Conservation (phyloP, 2,797 vertebrate genomes). For the Cossypha niveicapilla region DNA sequence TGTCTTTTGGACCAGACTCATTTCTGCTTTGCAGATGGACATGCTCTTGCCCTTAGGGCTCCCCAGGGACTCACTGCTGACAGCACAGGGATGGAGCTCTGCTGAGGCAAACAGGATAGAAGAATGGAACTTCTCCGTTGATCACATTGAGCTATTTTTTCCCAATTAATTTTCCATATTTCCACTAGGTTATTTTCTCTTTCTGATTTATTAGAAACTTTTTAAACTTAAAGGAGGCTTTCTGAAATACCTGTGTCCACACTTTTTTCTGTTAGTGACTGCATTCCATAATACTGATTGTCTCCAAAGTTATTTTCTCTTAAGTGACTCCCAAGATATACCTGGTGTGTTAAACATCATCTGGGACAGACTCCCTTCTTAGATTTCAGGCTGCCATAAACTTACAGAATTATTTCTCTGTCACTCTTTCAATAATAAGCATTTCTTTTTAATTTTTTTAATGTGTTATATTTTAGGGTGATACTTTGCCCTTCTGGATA, state of each 20-base stretch:
- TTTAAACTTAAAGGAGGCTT: neutral
- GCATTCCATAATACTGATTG: neutral
- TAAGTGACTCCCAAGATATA: neutral
- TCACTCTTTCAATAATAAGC: neutral
- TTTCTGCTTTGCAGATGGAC: conserved; percentile 13
- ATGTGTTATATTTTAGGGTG: neutral
- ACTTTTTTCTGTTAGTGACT: neutral
- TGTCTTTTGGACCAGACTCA: neutral
- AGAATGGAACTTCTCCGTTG: neutral
- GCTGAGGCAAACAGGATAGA: neutral
- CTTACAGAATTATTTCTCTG: neutral
- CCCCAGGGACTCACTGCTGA: neutral
- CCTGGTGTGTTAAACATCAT: neutral
- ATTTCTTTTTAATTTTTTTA: neutral
- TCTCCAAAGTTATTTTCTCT: neutral
- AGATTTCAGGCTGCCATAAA: neutral
- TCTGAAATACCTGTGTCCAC: neutral
- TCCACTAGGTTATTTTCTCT: neutral
- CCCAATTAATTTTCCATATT: neutral
- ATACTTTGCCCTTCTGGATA: neutral
- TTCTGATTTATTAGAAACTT: neutral
- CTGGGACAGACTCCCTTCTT: neutral
- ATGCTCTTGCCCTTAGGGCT: neutral
- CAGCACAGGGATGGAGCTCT: neutral
- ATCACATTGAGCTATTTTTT: neutral